Base-by-base conservation (phyloP, 2,797 vertebrate species). In the Melanotaenia boesemani region DNA sequence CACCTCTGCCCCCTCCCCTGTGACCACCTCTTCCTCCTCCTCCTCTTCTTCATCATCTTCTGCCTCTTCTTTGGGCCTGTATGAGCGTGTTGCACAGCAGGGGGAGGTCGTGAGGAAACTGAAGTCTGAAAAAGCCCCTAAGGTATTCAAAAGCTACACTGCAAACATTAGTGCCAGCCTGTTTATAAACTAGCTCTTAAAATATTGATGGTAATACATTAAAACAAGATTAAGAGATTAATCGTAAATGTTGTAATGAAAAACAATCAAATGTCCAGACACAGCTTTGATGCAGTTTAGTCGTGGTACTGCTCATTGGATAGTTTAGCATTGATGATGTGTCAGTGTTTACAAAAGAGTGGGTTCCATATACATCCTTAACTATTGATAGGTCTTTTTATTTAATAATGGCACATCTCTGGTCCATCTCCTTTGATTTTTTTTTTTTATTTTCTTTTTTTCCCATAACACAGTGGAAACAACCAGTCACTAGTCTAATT, bases 51-150 rank as follows among this genome's bases (percentile, higher is more conserved):
- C 83, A 18, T 37, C 39, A 63, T 64, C 28, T 30, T 30, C 28
- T 30, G 28, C 79, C 28, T 63, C 68, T 18, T 52, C 82, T n/a
- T 61, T 61, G 22, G 90, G 64, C 80, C 83, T 91, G 80, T 91
- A 95, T 73, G 87, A 80, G 64, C 93, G 72, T 34, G 95, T 96
- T 32, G 81, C 94, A 16, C 91, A 95, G 50, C 95, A 96, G 89
- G 96, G 95, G 52, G 93, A 96, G 32, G 15, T 79, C 57, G 95
- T 97, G 82, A 90, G 94, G 85, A 95, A 91, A 67, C 94, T 96
- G 54, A 96, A 96, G 88, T 81, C 72, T 5, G 93, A 95, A 79
- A 96, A 95, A 87, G 93, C 90, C 65, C 83, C 95, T 13, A 96
- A 97, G 95, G 95, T 97, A 94, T 84, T 79, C 37, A 41, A 57